Base-by-base conservation (phyloP, 2,113 vertebrate genomes). In the Hippocampus comes region DNA sequence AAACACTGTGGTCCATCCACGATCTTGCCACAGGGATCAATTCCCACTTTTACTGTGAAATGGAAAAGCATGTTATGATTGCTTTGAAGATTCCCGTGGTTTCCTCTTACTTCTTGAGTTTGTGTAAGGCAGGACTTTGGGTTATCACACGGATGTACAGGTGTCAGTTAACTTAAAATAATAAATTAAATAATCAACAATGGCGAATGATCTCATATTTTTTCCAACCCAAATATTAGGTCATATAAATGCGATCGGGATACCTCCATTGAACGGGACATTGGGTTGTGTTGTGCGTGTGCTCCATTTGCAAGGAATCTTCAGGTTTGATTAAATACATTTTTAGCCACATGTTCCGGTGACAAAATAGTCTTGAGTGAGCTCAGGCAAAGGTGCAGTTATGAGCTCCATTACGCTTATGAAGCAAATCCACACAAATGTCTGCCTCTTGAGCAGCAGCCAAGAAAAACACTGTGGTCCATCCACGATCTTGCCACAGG, bases 61-160 rank as follows among this genome's bases (percentile, higher is more conserved):
- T 78, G 80, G 82, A 84, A 89, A 88, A 87, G 81, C 86, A 86
- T 90, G 86, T 91, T 91, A 86, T 92, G 85, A 81, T 83, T 88
- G 80, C 83, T 92, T 90, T 90, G 88, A 92, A 88, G 86, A 86
- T 71, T 87, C 77, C 80, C 27, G 72, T 17, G 79, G 88, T 91
- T 89, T 91, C 88, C 68, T 82, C 78, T 86, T 91, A 88, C 87
- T 83, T 74, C 70, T 68, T 70, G 68, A 78, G 82, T 87, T 86
- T 84, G 78, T 81, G 53, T 51, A 79, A 78, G 73, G 76, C n/a
- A 18, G 18, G 18, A 5, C 15, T 51, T 51, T 5, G 43, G 43
- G 43, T 46, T 46, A 46, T 38, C 5, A 38, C 34, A 38, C 5
- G 5, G 34, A 38, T 38, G 34, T 38, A 38, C 34, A 38, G 34